These are phyloP conservation scores for Drosophila prolongata DNA, from an alignment of 2,888 invertebrate genomes.

Conservation along the genomic window DNA sequence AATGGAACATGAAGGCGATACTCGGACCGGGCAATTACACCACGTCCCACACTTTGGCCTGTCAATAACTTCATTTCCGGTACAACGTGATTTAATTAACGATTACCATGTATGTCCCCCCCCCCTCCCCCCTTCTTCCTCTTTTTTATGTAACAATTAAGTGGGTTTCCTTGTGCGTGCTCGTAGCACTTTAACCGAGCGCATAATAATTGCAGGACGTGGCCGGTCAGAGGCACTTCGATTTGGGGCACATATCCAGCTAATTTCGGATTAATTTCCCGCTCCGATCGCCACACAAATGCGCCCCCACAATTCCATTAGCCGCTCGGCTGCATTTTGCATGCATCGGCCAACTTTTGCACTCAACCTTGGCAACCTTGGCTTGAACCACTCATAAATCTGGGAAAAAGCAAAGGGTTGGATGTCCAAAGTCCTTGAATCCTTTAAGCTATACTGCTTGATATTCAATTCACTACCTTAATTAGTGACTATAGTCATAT, in stretches of 20 bases:
- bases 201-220: slow-evolving; percentile 44
- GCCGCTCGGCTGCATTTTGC: slow-evolving; percentile 11
- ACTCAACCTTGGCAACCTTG: slow-evolving; percentile 1
- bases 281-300: slow-evolving; percentile 29
- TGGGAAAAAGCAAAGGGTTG: not conserved
- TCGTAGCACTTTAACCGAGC: slow-evolving; percentile 17
- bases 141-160: slow-evolving; percentile 61
- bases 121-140: no score
- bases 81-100: slow-evolving; percentile 77
- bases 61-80: slow-evolving; percentile 77
- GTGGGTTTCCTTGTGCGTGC: slow-evolving; percentile 61
- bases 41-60: slow-evolving; percentile 63
- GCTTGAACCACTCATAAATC: not conserved
- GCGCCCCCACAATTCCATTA: slow-evolving; percentile 10
- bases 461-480: no score
- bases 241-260: not conserved
- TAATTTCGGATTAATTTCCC: slow-evolving; percentile 18
- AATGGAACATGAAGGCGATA: slow-evolving; percentile 34
- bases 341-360: slow-evolving; percentile 9
- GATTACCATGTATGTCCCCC: slow-evolving; percentile 54
- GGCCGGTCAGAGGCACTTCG: slow-evolving; percentile 10
- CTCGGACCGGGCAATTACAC: slow-evolving; percentile 60
- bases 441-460: no score
- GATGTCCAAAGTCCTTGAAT: not conserved
- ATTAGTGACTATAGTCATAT: no score